Base-by-base conservation (phyloP, 2,888 invertebrate species). In the Tethea ocularis region DNA sequence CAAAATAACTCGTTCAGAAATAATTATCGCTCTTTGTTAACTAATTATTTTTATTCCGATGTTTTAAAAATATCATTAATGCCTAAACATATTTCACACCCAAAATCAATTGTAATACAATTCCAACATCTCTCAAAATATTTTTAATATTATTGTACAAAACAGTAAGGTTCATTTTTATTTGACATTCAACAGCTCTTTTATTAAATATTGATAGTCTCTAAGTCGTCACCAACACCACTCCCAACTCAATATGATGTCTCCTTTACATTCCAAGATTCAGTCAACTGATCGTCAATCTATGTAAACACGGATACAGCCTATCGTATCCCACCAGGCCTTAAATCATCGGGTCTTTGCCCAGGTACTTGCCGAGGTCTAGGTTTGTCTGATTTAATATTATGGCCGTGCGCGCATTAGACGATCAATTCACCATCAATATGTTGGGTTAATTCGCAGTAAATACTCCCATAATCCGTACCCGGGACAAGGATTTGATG, bases 351-450 rank as follows among this genome's bases (percentile, higher is more conserved):
- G 69, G 86, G 88, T 83, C 87, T 88, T 89, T 91, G 89, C 88
- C 63, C 88, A 89, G 89, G 89, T 88, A 84, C 72, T 77, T 82
- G 79, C 69, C 76, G 76, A 74, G 38, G 38, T 7, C 38, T 71
- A 74, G 38, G 38, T 7, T n/a, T 71, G 82, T 81, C 84, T 91
- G 91, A 92, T 91, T 91, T 91, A 91, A 91, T 90, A 89, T 91
- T 87, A 92, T 91, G 86, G 89, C 78, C 82, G 77, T 79, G 82
- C 79, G 81, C 77, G 82, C 88, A 91, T 91, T 90, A 90, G 86
- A 83, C 89, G 87, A 89, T 88, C 91, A 89, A 88, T 90, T 88
- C 89, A 66, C 87, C 87, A 89, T 89, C 88, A 89, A 91, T 91
- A 54, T 89, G 86, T 78, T 69, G 73, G 80, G 86, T 88, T 88